Evolutionary conservation across 2,888 invertebrate genomes (phyloP).

Genomic region (Drosophila borealis): DNA sequence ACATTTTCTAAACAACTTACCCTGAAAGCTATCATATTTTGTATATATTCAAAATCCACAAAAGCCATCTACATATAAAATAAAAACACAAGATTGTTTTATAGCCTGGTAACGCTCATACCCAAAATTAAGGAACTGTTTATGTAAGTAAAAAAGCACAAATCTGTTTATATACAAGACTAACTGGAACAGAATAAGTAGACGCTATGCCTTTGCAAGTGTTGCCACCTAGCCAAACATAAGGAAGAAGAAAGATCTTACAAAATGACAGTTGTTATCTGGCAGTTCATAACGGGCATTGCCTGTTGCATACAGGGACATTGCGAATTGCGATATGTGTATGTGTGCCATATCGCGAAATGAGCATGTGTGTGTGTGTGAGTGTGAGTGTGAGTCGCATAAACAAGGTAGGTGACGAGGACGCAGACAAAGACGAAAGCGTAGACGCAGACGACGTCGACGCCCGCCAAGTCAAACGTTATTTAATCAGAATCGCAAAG

Average conservation of each 20-base stretch:
- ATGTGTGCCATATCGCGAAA: neutral
- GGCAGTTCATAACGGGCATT: constrained; percentile 43
- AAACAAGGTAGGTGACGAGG: constrained; percentile 49
- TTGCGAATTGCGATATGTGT: constrained; percentile 12
- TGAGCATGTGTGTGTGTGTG: constrained; percentile 5
- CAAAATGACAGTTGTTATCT: constrained; percentile 35
- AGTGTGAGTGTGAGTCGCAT: constrained; percentile 30
- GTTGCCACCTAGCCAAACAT: constrained; percentile 34
- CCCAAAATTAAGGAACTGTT: too few relatives aligned
- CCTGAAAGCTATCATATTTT: neutral
- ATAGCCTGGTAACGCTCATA: too few relatives aligned
- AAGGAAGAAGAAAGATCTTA: constrained; percentile 1
- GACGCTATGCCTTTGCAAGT: constrained; percentile 22
- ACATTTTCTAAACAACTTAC: too few relatives aligned
- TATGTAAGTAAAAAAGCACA: neutral
- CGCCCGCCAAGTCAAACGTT: constrained; percentile 75
- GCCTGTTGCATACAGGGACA: constrained; percentile 39
- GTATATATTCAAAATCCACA: too few relatives aligned
- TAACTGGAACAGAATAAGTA: neutral
- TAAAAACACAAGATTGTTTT: neutral
- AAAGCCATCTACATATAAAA: neutral
- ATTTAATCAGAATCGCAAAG: constrained; percentile 75
- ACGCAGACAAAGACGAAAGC: constrained; percentile 39
- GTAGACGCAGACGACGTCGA: constrained; percentile 28
- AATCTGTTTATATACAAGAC: neutral